Evolutionary conservation across 2,113 vertebrate genomes (phyloP).

Genomic region (Steatornis caripensis): DNA sequence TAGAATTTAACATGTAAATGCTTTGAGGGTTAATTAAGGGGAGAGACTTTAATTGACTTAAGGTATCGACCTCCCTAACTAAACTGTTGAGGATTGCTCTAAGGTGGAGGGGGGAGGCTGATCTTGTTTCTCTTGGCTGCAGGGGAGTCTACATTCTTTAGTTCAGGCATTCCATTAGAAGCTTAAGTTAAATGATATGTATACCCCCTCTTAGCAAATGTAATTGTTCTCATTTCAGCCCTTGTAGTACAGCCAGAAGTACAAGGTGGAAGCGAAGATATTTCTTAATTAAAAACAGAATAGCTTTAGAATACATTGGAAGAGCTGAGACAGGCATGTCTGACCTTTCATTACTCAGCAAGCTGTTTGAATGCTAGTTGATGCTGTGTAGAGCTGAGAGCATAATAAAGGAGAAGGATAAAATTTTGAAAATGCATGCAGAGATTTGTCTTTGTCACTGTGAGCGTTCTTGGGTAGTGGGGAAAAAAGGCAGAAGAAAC

Average conservation of each 20-base stretch:
- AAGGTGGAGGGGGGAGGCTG: background rate
- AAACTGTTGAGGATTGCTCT: background rate
- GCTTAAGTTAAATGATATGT: background rate
- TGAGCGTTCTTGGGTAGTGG: background rate
- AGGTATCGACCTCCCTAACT: background rate
- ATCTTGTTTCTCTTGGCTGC: background rate
- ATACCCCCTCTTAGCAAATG: background rate
- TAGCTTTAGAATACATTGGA: background rate
- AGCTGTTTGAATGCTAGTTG: background rate
- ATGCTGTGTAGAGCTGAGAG: background rate
- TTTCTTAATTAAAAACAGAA: constrained; percentile 40
- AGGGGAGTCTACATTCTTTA: constrained; percentile 8
- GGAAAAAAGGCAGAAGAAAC: background rate
- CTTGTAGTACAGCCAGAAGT: background rate
- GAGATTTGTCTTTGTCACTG: background rate
- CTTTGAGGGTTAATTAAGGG: background rate
- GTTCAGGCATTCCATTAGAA: constrained; percentile 16
- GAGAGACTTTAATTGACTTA: background rate
- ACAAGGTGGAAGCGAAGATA: background rate
- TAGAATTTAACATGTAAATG: background rate
- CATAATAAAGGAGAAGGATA: background rate
- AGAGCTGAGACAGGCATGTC: background rate
- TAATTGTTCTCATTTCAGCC: background rate
- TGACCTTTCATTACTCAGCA: background rate
- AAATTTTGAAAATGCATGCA: background rate